These are phyloP conservation scores for Petrolisthes manimaculis DNA, from an alignment of 2,888 invertebrate species.

Conservation along the genomic window DNA sequence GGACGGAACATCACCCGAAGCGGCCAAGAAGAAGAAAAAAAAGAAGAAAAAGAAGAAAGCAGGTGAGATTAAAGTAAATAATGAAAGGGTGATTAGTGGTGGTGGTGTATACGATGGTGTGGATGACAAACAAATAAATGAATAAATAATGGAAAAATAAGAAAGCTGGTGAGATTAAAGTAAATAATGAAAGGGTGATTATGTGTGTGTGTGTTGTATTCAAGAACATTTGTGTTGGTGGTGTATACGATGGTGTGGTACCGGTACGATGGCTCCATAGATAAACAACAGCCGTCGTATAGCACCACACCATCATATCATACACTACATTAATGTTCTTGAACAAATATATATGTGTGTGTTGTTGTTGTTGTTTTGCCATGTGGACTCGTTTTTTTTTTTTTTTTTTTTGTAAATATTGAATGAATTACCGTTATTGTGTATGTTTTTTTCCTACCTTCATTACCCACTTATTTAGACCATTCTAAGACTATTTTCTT, in stretches of 20 bases:
- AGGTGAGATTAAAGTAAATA: constrained; percentile 17
- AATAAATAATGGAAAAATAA: background rate
- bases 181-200: background rate
- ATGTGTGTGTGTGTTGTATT: background rate
- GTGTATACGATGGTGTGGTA: no score
- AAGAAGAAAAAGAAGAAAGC: constrained; percentile 70
- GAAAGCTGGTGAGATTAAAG: background rate
- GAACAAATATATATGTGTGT: background rate
- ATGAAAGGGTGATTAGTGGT: background rate
- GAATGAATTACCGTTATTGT: no score
- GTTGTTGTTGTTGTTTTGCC: background rate
- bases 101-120: background rate
- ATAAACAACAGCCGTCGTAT: no score
- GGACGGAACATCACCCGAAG: constrained; percentile 49
- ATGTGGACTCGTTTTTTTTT: background rate
- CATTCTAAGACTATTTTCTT: no score
- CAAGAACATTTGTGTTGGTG: no score
- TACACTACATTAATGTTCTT: background rate
- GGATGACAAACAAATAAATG: background rate
- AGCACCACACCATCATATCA: no score
- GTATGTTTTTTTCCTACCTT: no score
- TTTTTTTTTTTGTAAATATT: background rate
- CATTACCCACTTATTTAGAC: no score
- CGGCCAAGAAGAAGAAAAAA: constrained; percentile 68
- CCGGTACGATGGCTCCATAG: no score